Conservation (phyloP, 2,113 vertebrate species). For the Ceuthmochares aereus region DNA sequence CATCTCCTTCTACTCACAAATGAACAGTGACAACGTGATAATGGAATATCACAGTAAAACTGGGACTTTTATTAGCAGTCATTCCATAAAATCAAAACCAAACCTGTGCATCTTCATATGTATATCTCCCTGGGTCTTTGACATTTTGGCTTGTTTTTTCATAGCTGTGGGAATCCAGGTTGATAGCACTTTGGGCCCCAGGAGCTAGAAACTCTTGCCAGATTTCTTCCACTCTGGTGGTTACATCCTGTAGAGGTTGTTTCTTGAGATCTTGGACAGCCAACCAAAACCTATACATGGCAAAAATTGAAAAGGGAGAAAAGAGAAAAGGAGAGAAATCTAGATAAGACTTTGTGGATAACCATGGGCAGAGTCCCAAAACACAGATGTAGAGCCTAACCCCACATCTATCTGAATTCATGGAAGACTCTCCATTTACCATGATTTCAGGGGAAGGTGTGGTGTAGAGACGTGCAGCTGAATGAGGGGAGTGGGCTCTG, state of each 20-base stretch:
- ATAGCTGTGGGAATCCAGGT: slow-evolving; percentile 96
- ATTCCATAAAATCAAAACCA: slow-evolving; percentile 35
- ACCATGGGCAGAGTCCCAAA: not conserved
- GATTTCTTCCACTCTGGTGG: slow-evolving; percentile 90
- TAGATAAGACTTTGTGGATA: not conserved
- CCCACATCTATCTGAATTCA: not conserved
- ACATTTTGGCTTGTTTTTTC: slow-evolving; percentile 96
- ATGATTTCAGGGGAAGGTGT: not conserved
- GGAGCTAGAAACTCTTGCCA: slow-evolving; percentile 97
- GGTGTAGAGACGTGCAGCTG: not conserved
- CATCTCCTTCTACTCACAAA: slow-evolving; percentile 5
- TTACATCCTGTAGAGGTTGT: slow-evolving; percentile 88
- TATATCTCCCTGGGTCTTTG: slow-evolving; percentile 93
- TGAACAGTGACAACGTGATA: slow-evolving; percentile 2
- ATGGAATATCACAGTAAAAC: not conserved
- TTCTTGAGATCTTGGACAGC: slow-evolving; percentile 95
- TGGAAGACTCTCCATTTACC: not conserved
- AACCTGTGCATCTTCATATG: slow-evolving; percentile 97
- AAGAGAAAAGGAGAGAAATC: not conserved
- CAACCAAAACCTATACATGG: slow-evolving; percentile 89
- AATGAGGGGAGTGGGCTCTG: not conserved
- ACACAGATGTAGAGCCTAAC: not conserved
- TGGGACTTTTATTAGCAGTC: slow-evolving; percentile 9
- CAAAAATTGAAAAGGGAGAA: not conserved
- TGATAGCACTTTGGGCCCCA: slow-evolving; percentile 93